These are phyloP conservation scores for Holothuria glaberrima DNA, from an alignment of 35 echinoderm and acorn worm species.

Conservation along the genomic window DNA sequence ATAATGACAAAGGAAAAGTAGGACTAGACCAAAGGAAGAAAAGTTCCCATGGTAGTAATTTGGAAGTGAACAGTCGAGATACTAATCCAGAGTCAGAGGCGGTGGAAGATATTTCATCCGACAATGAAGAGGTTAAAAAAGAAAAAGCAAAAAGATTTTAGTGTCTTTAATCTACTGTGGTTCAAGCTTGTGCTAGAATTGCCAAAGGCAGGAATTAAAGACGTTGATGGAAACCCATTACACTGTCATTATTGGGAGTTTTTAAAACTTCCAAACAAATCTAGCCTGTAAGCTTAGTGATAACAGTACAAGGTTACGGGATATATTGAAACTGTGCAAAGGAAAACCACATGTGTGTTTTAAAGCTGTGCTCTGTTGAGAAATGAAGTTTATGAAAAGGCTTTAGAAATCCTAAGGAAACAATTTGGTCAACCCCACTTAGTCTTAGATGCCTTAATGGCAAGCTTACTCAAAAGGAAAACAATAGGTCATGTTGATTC, in stretches of 20 bases:
- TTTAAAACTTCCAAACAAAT: constrained; percentile 44
- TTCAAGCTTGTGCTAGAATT: constrained; percentile 20
- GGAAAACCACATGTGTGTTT: constrained; percentile 37
- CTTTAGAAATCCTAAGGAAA: constrained; percentile 25
- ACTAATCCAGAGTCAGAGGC: too few species aligned
- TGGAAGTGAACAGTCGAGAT: too few species aligned
- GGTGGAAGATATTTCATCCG: too few species aligned
- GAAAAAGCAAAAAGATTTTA: too few species aligned
- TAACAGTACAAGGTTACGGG: constrained; percentile 20
- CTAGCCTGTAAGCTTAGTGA: constrained; percentile 43
- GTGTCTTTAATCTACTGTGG: background rate
- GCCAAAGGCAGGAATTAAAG: constrained; percentile 25
- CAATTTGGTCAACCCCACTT: constrained; percentile 66
- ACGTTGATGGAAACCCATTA: constrained; percentile 25
- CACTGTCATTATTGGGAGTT: constrained; percentile 51
- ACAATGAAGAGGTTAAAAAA: too few species aligned
- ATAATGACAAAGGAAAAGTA: too few species aligned
- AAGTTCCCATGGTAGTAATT: too few species aligned
- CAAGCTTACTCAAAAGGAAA: constrained; percentile 24
- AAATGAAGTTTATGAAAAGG: constrained; percentile 22
- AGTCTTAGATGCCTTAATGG: constrained; percentile 46
- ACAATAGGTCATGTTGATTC: background rate
- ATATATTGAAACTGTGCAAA: constrained; percentile 51
- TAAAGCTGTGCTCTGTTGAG: constrained; percentile 21
- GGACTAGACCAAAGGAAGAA: too few species aligned